A percentile compares a stretch with the other conserved stretches of the same genome.
Evolutionary conservation across 2,888 invertebrate genomes (phyloP).

Genomic region (Tricholauxania praeusta): DNA sequence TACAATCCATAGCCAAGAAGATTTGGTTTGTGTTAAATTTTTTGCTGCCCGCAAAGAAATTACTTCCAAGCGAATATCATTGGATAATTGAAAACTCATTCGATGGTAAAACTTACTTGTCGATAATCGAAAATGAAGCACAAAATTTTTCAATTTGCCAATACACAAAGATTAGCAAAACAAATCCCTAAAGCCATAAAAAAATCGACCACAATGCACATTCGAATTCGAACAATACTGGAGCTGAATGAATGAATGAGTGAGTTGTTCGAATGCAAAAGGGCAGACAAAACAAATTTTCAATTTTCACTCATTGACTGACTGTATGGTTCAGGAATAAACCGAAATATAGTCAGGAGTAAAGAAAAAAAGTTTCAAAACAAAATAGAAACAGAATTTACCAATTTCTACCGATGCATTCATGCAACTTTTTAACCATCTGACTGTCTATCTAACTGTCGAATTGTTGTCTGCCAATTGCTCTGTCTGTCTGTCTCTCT

Average conservation of each 20-base stretch:
- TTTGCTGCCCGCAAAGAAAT: too few relatives aligned
- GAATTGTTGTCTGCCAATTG: neutral
- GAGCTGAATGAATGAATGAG: too few relatives aligned
- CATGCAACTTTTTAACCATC: slow-evolving; percentile 23
- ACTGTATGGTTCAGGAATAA: neutral
- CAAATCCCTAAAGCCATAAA: slow-evolving; percentile 25
- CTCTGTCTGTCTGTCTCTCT: slow-evolving; percentile 8
- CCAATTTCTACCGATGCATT: slow-evolving; percentile 17
- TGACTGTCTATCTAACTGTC: neutral
- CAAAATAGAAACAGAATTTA: neutral
- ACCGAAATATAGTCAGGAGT: neutral
- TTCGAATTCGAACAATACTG: slow-evolving; percentile 7
- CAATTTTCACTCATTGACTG: too few relatives aligned
- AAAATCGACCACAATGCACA: slow-evolving; percentile 18
- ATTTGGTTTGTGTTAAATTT: too few relatives aligned
- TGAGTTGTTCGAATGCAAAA: slow-evolving; percentile 3
- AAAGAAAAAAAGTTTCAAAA: neutral
- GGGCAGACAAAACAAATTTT: neutral
- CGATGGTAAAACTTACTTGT: neutral
- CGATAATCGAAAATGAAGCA: slow-evolving; percentile 22
- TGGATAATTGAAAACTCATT: slow-evolving; percentile 11
- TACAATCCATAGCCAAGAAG: too few relatives aligned
- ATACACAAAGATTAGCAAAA: slow-evolving; percentile 24
- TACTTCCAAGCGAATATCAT: neutral
- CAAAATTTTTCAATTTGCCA: slow-evolving; percentile 29